A percentile compares a stretch with the other conserved stretches of the same genome.
Evolutionary conservation across 2,797 vertebrate species (phyloP).

Genomic region (Crax fasciolata): DNA sequence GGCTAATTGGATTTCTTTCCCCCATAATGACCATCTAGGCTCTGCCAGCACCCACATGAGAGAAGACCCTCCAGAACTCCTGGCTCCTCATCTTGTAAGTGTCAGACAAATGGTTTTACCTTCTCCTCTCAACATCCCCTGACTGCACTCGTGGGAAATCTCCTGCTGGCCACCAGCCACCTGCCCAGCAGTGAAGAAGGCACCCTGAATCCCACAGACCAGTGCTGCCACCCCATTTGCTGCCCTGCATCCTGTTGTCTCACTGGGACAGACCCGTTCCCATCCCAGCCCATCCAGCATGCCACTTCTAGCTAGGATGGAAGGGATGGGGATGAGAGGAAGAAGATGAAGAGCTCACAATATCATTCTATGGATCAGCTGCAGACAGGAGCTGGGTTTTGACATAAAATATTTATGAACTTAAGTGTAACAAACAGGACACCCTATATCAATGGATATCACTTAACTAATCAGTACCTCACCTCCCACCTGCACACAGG

Average conservation of each 20-base stretch:
- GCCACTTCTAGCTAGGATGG: not conserved
- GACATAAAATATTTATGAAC: not conserved
- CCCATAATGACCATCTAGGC: no score
- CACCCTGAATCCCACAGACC: not conserved
- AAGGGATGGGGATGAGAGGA: accelerated
- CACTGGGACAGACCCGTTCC: not conserved
- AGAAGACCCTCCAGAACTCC: not conserved
- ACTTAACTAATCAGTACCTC: not conserved
- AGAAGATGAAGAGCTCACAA: not conserved
- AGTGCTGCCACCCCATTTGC: not conserved
- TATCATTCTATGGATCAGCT: not conserved
- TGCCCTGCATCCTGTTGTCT: not conserved
- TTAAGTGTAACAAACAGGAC: not conserved
- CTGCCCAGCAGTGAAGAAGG: not conserved
- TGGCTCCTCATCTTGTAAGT: not conserved
- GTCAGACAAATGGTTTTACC: not conserved
- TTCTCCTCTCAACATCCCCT: not conserved
- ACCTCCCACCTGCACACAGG: not conserved
- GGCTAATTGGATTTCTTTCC: not conserved
- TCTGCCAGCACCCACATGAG: not conserved
- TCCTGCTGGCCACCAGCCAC: no score
- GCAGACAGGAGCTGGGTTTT: not conserved
- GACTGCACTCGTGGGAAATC: not conserved
- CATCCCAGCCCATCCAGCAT: accelerated
- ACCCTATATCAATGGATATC: not conserved